Evolutionary conservation across 2,113 vertebrate species (phyloP).

Genomic region (Microcebus tavaratra): DNA sequence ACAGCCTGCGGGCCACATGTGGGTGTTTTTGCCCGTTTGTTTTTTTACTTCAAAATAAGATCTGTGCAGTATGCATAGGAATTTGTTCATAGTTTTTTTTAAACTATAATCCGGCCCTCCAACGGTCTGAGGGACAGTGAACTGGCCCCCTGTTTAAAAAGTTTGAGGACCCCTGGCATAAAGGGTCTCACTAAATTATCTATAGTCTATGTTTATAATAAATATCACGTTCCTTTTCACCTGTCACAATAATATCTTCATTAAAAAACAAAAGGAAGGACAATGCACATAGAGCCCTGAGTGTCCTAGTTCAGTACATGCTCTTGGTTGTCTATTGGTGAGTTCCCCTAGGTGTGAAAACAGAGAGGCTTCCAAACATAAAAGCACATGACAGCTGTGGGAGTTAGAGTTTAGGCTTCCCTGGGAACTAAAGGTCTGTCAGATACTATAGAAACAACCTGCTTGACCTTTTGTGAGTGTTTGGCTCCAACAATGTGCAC

Average conservation of each 20-base stretch:
- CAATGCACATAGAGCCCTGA: not conserved
- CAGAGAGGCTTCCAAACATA: not conserved
- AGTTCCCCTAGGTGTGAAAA: not conserved
- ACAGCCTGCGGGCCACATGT: too few species aligned
- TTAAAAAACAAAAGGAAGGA: not conserved
- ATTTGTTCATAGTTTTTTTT: too few species aligned
- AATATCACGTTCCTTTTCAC: not conserved
- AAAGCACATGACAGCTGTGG: not conserved
- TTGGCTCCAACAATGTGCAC: not conserved
- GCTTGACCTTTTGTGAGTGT: not conserved
- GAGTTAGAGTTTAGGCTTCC: not conserved
- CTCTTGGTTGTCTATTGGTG: not conserved
- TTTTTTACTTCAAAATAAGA: too few species aligned
- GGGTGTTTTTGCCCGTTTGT: too few species aligned
- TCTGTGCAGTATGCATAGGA: too few species aligned
- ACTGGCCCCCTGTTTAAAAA: too few species aligned
- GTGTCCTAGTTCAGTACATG: not conserved
- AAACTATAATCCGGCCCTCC: too few species aligned
- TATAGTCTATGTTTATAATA: not conserved
- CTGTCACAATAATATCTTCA: not conserved
- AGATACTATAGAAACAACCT: not conserved
- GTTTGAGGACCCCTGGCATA: not conserved
- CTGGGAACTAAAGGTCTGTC: not conserved
- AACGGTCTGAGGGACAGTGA: too few species aligned
- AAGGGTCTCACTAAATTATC: not conserved